These are phyloP conservation scores for Semaprochilodus insignis DNA, from an alignment of 2,797 vertebrate genomes.

Conservation along the genomic window DNA sequence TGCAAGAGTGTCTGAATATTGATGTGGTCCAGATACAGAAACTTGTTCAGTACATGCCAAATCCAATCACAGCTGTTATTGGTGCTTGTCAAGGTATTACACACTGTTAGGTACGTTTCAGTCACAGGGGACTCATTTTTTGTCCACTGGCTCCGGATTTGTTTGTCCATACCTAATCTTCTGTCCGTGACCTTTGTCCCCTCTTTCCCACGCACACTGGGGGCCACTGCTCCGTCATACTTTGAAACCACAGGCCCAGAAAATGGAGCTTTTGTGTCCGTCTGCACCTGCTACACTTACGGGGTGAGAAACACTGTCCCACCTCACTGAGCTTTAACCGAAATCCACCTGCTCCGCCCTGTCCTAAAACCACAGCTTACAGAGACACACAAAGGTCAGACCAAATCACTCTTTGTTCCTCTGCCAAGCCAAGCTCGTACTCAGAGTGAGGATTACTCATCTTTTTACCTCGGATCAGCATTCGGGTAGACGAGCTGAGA, in stretches of 20 bases:
- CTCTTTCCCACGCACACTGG: not conserved
- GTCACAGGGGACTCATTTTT: too few relatives aligned
- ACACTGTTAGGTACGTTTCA: too few relatives aligned
- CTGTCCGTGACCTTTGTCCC: slow-evolving; percentile 60
- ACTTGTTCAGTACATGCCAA: too few relatives aligned
- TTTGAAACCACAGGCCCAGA: slow-evolving; percentile 38
- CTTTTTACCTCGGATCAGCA: slow-evolving; percentile 1
- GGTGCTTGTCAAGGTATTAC: too few relatives aligned
- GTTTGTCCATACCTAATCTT: slow-evolving; percentile 61
- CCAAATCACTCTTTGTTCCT: not conserved
- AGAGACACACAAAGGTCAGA: slow-evolving; percentile 6
- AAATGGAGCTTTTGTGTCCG: slow-evolving; percentile 47
- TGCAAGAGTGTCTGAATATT: too few relatives aligned
- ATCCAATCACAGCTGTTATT: too few relatives aligned
- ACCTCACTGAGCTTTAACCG: not conserved
- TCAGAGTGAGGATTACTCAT: slow-evolving; percentile 50
- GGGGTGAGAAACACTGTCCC: slow-evolving; percentile 67
- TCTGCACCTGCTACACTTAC: slow-evolving; percentile 70
- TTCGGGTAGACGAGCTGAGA: not conserved
- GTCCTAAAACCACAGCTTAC: not conserved
- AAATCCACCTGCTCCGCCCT: slow-evolving; percentile 57
- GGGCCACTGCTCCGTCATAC: slow-evolving; percentile 19
- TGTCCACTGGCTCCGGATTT: slow-evolving; percentile 24
- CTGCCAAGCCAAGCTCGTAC: slow-evolving; percentile 51
- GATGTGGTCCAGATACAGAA: too few relatives aligned